Percentiles rank a stretch among this genome's conserved stretches.
Conservation (phyloP, 2,888 invertebrate genomes). For the Prenolepis imparis region DNA sequence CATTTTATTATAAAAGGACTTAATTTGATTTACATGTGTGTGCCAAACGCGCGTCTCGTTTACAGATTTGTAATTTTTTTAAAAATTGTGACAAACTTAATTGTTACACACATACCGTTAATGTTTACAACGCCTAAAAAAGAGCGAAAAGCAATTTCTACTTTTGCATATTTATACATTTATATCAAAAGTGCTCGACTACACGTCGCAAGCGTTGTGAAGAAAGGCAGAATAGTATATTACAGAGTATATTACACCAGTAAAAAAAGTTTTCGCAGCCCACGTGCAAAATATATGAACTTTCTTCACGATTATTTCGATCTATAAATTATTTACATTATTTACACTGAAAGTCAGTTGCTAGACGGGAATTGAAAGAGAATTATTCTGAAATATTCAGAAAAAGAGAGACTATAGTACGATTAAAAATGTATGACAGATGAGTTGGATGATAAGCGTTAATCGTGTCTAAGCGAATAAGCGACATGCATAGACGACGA, state of each 20-base stretch:
- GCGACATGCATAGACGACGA: constrained; percentile 63
- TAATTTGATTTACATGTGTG: neutral
- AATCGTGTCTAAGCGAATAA: constrained; percentile 36
- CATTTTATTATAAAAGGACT: neutral
- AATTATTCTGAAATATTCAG: neutral
- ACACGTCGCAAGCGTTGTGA: neutral
- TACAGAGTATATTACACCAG: neutral
- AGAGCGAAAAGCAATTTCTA: neutral
- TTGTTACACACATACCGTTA: neutral
- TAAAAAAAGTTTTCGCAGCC: neutral
- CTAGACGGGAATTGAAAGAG: neutral
- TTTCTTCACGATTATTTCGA: neutral
- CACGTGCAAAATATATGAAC: neutral
- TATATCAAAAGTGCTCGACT: constrained; percentile 4
- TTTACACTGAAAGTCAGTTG: neutral
- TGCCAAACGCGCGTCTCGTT: neutral
- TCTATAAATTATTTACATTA: constrained; percentile 22
- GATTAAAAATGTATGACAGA: constrained; percentile 41
- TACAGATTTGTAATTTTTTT: neutral
- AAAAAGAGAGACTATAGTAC: neutral
- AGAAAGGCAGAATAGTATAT: neutral
- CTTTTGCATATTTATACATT: constrained; percentile 24
- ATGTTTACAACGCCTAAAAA: neutral
- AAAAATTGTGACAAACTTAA: constrained; percentile 2
- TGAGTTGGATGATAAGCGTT: constrained; percentile 18